A percentile compares a stretch with the other conserved stretches of the same genome.
Conservation (phyloP, 2,113 vertebrate genomes). For the Antigone vipio region DNA sequence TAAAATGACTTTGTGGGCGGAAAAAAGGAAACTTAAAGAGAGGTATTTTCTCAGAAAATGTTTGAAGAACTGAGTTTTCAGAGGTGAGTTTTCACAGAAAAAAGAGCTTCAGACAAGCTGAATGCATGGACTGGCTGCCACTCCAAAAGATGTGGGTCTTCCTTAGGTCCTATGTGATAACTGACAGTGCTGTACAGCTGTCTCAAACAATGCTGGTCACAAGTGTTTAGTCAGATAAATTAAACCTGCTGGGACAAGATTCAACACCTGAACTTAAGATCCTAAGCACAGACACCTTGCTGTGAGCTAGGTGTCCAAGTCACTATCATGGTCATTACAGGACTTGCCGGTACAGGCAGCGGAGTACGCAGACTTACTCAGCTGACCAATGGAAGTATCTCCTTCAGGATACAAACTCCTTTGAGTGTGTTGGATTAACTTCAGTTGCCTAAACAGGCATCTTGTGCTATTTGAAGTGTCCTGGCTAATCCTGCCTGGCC, state of each 20-base stretch:
- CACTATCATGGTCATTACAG: neutral
- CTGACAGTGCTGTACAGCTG: neutral
- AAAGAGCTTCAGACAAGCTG: neutral
- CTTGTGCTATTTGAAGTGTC: neutral
- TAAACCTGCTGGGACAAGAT: neutral
- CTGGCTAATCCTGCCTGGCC: neutral
- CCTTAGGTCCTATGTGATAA: neutral
- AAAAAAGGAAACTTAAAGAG: neutral
- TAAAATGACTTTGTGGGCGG: neutral
- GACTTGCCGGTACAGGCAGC: neutral
- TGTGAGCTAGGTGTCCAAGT: neutral
- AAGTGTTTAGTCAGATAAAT: neutral
- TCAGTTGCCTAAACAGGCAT: neutral
- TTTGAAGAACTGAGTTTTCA: neutral
- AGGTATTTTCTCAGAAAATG: neutral
- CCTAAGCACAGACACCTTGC: neutral
- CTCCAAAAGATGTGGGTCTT: neutral
- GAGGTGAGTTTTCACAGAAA: neutral
- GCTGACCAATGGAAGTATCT: neutral
- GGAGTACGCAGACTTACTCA: neutral
- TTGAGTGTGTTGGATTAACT: neutral
- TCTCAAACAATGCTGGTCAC: neutral
- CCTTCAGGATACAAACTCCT: neutral
- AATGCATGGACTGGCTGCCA: neutral
- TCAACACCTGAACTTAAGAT: neutral